Conservation (phyloP, 2,888 invertebrate species). For the Caenorhabditis uteleia region DNA sequence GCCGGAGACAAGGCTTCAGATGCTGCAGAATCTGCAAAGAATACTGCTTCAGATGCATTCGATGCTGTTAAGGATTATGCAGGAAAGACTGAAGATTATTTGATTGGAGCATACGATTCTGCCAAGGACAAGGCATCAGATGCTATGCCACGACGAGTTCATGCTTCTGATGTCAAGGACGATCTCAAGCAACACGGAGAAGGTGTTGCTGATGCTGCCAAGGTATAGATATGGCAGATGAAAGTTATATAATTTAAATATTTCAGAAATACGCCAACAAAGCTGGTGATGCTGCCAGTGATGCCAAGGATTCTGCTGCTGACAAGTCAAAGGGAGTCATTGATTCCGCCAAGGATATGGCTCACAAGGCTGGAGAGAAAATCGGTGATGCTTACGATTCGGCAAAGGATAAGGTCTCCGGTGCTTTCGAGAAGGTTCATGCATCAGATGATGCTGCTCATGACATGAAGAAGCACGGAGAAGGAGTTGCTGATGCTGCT, state of each 20-base stretch:
- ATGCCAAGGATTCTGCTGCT: not conserved
- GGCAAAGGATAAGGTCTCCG: not conserved
- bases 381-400: not conserved
- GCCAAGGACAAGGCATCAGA: constrained; percentile 13
- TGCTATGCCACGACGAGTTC: too few species aligned
- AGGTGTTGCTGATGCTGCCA: constrained; percentile 4
- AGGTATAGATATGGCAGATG: too few species aligned
- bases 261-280: not conserved
- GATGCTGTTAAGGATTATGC: too few species aligned
- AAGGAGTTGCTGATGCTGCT: not conserved
- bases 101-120: constrained; percentile 2
- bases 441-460: constrained; percentile 1
- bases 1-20: constrained; percentile 6
- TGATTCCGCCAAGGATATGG: not conserved
- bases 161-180: too few species aligned
- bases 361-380: not conserved
- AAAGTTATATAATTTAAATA: too few species aligned
- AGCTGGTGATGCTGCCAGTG: not conserved
- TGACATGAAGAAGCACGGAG: constrained; percentile 1
- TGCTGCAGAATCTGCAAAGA: not conserved
- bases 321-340: not conserved
- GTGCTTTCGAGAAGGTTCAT: not conserved
- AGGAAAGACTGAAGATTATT: not conserved
- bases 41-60: constrained; percentile 1
- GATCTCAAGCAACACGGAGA: constrained; percentile 12